Evolutionary conservation across 1,140 invertebrate genomes (phyloP), one percentile per base, ranked within the genome.

Genomic region (Brachionus angularis): DNA sequence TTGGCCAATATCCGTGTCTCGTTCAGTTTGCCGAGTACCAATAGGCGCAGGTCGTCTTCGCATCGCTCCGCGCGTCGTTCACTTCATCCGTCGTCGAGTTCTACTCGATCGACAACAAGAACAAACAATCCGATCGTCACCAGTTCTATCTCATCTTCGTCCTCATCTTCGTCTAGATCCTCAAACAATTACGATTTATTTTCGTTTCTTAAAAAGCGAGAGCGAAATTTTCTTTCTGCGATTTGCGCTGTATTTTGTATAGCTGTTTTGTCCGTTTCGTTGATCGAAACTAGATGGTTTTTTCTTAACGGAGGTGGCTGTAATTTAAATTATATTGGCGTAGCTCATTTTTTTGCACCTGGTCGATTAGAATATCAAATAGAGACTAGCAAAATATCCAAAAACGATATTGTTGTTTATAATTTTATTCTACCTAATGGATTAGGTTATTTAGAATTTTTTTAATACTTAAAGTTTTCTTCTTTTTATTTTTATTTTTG

Each of bases 261-360:
- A 12, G 33, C 67, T 7, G 36, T 50, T 42, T 23, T 70, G 23
- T 36, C 50, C 21, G 67, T 70, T 21, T 39, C 46, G 23, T 44
- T 70, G 36, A 25, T 50, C 8, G 67, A 70, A 23, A 50, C 34
- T 5, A 50, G 67, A 52, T 70, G 67, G 67, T 70, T 70, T 46
- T 70, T 36, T 27, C 27, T 70, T 3, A 29, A 70, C 31, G 67
- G 67, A 3, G 67, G 67, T 36, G 31, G 46, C 14, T 70, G 67
- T 44, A 70, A 70, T 53, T 50, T 50, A 29, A 70, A 70, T 29
- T 52, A 70, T 50, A 52, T 70, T 44, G 67, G 67, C 36, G 46
- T 70, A 39, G 46, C 36, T 5, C 46, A 50, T 39, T 70, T 70
- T 70, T 70, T 70, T 70, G 67, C 67, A 33, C 46, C 46, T 39